Base-by-base conservation (phyloP, 2,113 vertebrate species). In the Trogon surrucura region DNA sequence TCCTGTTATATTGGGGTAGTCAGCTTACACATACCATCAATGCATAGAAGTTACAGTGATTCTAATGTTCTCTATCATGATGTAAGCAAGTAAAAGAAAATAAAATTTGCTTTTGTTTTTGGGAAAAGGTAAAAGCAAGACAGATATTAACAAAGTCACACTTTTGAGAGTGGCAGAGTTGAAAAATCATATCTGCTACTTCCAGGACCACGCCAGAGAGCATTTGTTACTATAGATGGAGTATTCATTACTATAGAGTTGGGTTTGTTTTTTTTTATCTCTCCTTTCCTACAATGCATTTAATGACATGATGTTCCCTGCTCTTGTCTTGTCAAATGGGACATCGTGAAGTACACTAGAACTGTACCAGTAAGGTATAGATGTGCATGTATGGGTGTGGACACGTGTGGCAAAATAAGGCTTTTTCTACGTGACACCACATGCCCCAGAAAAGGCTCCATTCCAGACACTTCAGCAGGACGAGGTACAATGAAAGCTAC, bases 281-380 rank as follows among this genome's bases (percentile, higher is more conserved):
- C 29, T 32, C 66, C 30, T 64, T 16, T 23, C 5, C 23, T 50
- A 11, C 20, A 27, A 14, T 3, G 3, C 4, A 53, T 73, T 77
- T 73, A 69, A 54, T 10, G 2, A 16, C 29, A 66, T 57, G 66
- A 22, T 12, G 13, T 34, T 73, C 30, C 5, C 21, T 18, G 11
- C 1, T 8, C n/a, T 66, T 86, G 19, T 47, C 29, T 41, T 17
- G 8, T 74, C n/a, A 93, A 58, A 78, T 32, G 6, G 48, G 56
- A 54, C 13, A 17, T 51, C 29, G 58, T 80, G 36, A 41, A 90
- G 58, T 30, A 47, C 6, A 44, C 3, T 30, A 25, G 34, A 53
- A 69, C 6, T 51, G 20, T 32, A 77, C 10, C 22, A 1, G 1
- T 22, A 14, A 0, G 2, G n/a, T 29, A 36, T 5, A 13, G 13